Conservation (phyloP, 1,140 invertebrate species). For the Zaprionus ghesquierei region DNA sequence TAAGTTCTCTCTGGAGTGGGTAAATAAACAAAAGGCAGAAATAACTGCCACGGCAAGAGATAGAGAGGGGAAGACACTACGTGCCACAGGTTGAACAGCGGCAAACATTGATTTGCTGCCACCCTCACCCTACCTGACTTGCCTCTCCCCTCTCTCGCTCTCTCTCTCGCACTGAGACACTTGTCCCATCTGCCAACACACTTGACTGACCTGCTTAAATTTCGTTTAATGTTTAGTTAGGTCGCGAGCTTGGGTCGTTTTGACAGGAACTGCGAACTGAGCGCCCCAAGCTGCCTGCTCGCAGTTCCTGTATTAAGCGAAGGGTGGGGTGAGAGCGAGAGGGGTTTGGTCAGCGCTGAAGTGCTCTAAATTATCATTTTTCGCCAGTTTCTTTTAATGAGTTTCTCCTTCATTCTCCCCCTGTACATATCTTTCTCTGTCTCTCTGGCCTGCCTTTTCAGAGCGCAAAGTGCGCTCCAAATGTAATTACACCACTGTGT, state of each 20-base stretch:
- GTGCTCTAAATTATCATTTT: conserved; percentile 69
- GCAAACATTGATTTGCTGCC: conserved; percentile 40
- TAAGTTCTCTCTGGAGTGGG: not conserved
- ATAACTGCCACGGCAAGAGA: not conserved
- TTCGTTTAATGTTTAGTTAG: conserved; percentile 78
- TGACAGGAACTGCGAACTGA: conserved; percentile 46
- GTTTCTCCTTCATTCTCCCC: conserved; percentile 40
- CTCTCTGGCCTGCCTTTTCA: not conserved
- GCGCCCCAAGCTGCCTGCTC: conserved; percentile 14
- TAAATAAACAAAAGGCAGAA: conserved; percentile 42
- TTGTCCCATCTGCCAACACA: conserved; percentile 16
- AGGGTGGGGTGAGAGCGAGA: not conserved
- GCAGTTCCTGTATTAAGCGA: not conserved
- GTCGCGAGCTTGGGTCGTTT: conserved; percentile 33
- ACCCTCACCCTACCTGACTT: not conserved
- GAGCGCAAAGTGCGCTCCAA: conserved; percentile 59
- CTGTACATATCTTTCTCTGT: not conserved
- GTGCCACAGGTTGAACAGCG: conserved; percentile 18
- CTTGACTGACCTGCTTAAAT: conserved; percentile 72
- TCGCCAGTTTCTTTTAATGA: conserved; percentile 64
- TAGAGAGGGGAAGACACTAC: not conserved
- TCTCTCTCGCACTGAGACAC: not conserved
- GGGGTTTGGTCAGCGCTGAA: conserved; percentile 45
- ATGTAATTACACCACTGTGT: conserved; percentile 67
- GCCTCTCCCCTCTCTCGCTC: not conserved